These are phyloP conservation scores for Limulus polyphemus DNA, from an alignment of 2,888 invertebrate genomes.

Conservation along the genomic window DNA sequence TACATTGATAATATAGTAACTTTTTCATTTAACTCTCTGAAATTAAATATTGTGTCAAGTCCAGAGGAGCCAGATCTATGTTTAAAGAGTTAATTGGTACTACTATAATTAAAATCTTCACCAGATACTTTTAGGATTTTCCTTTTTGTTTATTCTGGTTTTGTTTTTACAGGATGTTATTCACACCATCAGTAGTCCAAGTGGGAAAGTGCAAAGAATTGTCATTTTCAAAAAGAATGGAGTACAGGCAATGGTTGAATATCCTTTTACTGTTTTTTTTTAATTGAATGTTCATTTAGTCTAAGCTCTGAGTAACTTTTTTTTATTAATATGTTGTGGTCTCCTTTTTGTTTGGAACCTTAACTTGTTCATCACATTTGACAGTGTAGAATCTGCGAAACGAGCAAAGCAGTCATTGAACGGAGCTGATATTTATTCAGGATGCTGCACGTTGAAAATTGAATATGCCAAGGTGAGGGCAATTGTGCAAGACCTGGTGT, in stretches of 20 bases:
- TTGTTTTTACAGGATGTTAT: constrained; percentile 79
- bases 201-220: constrained; percentile 90
- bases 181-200: constrained; percentile 89
- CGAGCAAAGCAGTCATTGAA: constrained; percentile 88
- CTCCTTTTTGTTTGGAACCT: constrained; percentile 38
- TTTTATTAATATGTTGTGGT: not conserved
- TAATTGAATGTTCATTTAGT: not conserved
- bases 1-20: no score
- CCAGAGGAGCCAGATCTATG: no score
- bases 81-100: no score
- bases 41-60: no score
- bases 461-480: constrained; percentile 91
- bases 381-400: constrained; percentile 82
- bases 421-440: constrained; percentile 98
- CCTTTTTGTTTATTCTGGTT: constrained; percentile 27
- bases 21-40: no score
- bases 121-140: no score
- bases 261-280: constrained; percentile 53
- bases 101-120: no score
- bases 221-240: constrained; percentile 99
- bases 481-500: not conserved
- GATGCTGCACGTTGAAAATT: constrained; percentile 97
- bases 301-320: not conserved
- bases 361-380: constrained; percentile 61
- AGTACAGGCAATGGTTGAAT: constrained; percentile 98